These are phyloP conservation scores for Pterois miles DNA, from an alignment of 2,797 vertebrate species.

Conservation along the genomic window DNA sequence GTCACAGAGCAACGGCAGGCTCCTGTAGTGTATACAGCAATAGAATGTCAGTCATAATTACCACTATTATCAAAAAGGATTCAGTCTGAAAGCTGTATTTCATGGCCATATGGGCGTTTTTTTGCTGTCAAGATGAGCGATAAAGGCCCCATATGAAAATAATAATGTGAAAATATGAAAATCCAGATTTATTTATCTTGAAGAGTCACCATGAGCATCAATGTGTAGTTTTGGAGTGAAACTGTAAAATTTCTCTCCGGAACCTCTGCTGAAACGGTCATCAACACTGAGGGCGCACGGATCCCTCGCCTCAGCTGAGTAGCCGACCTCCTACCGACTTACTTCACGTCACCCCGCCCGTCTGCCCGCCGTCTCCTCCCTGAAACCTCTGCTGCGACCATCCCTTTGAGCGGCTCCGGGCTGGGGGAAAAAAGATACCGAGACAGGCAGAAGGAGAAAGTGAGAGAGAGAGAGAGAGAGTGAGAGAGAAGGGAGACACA, in stretches of 20 bases:
- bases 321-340: slow-evolving; percentile 76
- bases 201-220: not conserved
- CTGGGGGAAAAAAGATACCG: slow-evolving; percentile 21
- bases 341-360: slow-evolving; percentile 80
- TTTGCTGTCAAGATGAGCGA: not conserved
- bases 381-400: slow-evolving; percentile 61
- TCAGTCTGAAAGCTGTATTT: not conserved
- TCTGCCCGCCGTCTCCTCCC: slow-evolving; percentile 80
- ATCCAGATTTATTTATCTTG: not conserved
- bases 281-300: slow-evolving; percentile 49
- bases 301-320: slow-evolving; percentile 58
- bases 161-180: not conserved
- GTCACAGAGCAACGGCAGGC: slow-evolving; percentile 6
- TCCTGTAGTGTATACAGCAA: not conserved
- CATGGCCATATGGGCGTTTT: not conserved
- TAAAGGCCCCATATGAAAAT: not conserved
- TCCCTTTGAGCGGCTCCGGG: slow-evolving; percentile 59
- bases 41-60: slow-evolving; percentile 23
- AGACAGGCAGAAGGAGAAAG: not conserved
- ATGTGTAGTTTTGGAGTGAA: slow-evolving; percentile 11
- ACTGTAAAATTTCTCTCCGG: slow-evolving; percentile 11
- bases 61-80: not conserved
- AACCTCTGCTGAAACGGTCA: slow-evolving; percentile 48
- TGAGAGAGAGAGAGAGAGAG: slow-evolving; percentile 23
- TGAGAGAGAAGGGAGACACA: not conserved